Evolutionary conservation across 2,888 invertebrate genomes (phyloP), one percentile per base, ranked within the genome.

Genomic region (Leptinotarsa juncta): DNA sequence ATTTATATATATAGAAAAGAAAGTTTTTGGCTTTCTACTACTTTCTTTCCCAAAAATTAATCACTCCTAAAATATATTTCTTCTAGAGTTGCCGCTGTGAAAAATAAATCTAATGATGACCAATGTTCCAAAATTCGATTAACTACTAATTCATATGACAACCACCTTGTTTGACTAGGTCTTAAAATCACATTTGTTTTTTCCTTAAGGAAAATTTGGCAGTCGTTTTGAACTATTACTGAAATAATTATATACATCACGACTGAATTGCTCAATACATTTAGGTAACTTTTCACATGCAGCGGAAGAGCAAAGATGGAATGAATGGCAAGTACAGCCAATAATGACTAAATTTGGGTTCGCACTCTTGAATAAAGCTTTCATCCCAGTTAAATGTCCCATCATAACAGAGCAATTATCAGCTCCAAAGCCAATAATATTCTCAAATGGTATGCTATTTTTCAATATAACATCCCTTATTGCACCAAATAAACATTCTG

Each of bases 91-190:
- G 42, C 70, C 42, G 62, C 65, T 70, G 60, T 18, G 50, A 70
- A 70, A 70, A 70, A 70, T 62, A 65, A 65, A 48, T 60, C 65
- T 70, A 70, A 65, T 62, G 70, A 70, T 16, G 62, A 62, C 62
- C 32, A 70, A 70, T 62, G 60, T 70, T 70, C 65, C 50, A 65
- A 70, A 62, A 70, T 70, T 48, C 70, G 70, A 62, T 60, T 70
- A 49, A 50, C 48, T 16, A 67, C 67, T 51, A 50, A 50, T 50
- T 67, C 23, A 49, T 50, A 67, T 50, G 67, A 67, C 70, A 70
- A 70, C 70, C 65, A 70, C 65, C 70, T 60, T 65, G 70, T 70
- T 70, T 70, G 60, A 65, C 70, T 62, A 62, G 20, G 65, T 70
- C 65, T 70, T 62, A 32, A 70, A 32, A 65, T 70, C 50, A 60